These are phyloP conservation scores for Antechinus flavipes DNA, from an alignment of 2,113 vertebrate species.

Conservation along the genomic window DNA sequence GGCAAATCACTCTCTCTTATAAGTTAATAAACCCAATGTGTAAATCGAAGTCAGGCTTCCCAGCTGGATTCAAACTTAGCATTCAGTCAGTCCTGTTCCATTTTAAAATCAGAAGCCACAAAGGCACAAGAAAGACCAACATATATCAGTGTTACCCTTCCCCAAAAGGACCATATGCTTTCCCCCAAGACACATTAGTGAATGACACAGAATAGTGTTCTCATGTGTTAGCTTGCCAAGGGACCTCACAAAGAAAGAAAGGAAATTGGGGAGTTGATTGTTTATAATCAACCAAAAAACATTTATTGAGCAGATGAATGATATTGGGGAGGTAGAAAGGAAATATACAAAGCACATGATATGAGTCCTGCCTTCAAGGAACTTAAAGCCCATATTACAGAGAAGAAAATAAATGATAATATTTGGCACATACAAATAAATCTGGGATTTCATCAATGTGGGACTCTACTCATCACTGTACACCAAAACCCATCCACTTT, in stretches of 20 bases:
- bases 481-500: background rate
- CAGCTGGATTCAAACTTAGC: background rate
- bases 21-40: conserved; percentile 17
- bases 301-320: background rate
- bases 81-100: background rate
- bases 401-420: background rate
- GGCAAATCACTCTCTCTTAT: conserved; percentile 2
- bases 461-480: background rate
- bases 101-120: background rate
- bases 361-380: background rate
- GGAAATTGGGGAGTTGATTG: background rate
- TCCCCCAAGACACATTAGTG: background rate
- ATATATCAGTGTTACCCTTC: background rate
- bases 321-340: background rate
- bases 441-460: background rate
- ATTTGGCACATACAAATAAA: background rate
- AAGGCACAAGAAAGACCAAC: background rate
- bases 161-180: background rate
- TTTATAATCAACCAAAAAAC: background rate
- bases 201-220: background rate
- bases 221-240: background rate
- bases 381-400: background rate
- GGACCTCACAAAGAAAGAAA: background rate
- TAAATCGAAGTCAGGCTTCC: background rate
- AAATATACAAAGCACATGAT: background rate